phyloP scores from a whole-genome alignment of 2,797 vertebrate genomes.

The Coregonus ussuriensis region DNA sequence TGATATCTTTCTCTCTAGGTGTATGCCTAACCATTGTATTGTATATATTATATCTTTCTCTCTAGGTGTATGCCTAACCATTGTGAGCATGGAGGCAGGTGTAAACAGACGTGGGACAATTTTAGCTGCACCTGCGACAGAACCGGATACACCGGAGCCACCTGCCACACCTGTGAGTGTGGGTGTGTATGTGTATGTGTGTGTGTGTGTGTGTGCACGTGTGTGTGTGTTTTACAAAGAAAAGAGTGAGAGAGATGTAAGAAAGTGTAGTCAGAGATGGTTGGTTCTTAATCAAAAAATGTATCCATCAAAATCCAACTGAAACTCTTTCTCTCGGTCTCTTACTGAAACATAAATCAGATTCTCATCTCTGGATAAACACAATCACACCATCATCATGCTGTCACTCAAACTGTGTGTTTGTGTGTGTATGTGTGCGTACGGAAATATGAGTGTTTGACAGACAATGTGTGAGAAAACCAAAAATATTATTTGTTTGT shows the following conservation, averaged over 20 bases:
- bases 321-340: neutral
- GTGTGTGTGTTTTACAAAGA: neutral
- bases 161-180: constrained; percentile 94
- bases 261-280: neutral
- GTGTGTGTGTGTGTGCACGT: neutral
- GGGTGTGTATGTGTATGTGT: constrained; percentile 12
- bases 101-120: constrained; percentile 93
- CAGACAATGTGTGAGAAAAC: constrained; percentile 33
- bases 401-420: neutral
- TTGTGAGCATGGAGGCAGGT: constrained; percentile 92
- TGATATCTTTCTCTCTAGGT: constrained; percentile 76
- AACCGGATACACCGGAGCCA: constrained; percentile 92
- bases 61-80: constrained; percentile 95
- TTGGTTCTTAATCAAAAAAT: neutral
- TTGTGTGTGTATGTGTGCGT: neutral
- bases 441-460: neutral
- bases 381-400: neutral
- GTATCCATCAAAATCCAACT: neutral
- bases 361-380: neutral
- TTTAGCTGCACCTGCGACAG: constrained; percentile 93
- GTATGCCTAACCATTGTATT: no score
- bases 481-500: constrained; percentile 26
- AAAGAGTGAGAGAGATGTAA: neutral
- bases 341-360: neutral
- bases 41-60: constrained; percentile 54